A percentile compares a stretch with the other conserved stretches of the same genome.
These are phyloP conservation scores for Allolobophora icterica DNA, from an alignment of 2,888 invertebrate species.

Conservation along the genomic window DNA sequence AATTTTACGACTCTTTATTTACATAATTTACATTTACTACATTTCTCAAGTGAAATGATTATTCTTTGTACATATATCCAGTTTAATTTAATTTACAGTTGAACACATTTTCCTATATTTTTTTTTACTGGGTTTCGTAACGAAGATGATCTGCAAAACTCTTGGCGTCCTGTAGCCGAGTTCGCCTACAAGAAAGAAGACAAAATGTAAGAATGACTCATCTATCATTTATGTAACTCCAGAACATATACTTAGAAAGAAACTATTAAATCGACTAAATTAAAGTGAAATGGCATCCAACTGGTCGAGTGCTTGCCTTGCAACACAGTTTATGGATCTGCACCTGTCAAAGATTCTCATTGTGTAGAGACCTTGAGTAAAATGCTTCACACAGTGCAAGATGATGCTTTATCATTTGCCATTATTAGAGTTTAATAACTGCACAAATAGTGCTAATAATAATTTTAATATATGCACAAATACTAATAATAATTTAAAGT, in stretches of 20 bases:
- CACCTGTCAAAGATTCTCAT: background rate
- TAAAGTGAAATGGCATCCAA: background rate
- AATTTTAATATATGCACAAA: too few relatives aligned
- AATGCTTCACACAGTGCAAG: background rate
- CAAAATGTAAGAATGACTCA: background rate
- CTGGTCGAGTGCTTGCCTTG: background rate
- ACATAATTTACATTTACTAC: background rate
- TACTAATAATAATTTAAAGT: too few relatives aligned
- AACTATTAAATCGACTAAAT: background rate
- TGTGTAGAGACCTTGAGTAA: background rate
- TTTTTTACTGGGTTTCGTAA: background rate
- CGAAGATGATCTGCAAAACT: background rate
- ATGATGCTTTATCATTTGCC: background rate
- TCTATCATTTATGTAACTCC: background rate
- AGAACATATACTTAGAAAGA: background rate
- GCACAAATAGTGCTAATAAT: too few relatives aligned
- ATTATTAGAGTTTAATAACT: background rate
- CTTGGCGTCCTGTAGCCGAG: background rate
- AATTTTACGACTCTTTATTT: background rate
- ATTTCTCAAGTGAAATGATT: background rate
- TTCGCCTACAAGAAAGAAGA: background rate
- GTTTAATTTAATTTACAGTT: too few relatives aligned
- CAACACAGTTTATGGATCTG: background rate
- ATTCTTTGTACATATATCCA: too few relatives aligned
- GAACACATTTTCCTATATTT: background rate